These are phyloP conservation scores for Epizoanthus scotinus DNA, from an alignment of 92 coral and sea anemone genomes.

Conservation along the genomic window DNA sequence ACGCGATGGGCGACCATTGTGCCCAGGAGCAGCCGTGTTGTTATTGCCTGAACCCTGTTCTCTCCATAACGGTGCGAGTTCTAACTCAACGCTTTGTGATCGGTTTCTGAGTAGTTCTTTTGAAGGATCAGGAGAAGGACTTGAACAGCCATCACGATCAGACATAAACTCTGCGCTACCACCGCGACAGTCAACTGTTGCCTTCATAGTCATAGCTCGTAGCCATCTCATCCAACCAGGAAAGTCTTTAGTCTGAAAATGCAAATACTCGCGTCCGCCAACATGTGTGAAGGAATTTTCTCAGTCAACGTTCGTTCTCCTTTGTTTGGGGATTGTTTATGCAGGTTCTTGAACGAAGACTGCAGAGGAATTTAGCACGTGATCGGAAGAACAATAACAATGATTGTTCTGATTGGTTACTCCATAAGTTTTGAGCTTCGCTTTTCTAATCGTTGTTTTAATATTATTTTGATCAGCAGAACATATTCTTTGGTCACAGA, in stretches of 20 bases:
- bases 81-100: conserved; percentile 35
- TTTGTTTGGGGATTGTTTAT: conserved; percentile 41
- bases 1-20: conserved; percentile 29
- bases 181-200: conserved; percentile 41
- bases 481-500: background rate
- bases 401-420: conserved; percentile 15
- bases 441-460: background rate
- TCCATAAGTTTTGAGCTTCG: background rate
- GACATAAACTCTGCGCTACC: conserved; percentile 29
- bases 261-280: conserved; percentile 19
- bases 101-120: conserved; percentile 19
- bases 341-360: conserved; percentile 21
- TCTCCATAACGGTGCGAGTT: conserved; percentile 43
- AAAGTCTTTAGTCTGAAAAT: conserved; percentile 25
- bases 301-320: conserved; percentile 7
- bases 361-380: conserved; percentile 36
- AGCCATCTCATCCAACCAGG: conserved; percentile 36
- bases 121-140: conserved; percentile 21
- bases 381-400: conserved; percentile 11
- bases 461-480: background rate
- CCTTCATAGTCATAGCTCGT: conserved; percentile 33
- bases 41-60: conserved; percentile 28
- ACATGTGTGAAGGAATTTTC: conserved; percentile 44
- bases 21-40: conserved; percentile 24
- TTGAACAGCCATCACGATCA: conserved; percentile 34